Conservation (phyloP, 2,797 vertebrate species). For the Hoplostethus atlanticus region DNA sequence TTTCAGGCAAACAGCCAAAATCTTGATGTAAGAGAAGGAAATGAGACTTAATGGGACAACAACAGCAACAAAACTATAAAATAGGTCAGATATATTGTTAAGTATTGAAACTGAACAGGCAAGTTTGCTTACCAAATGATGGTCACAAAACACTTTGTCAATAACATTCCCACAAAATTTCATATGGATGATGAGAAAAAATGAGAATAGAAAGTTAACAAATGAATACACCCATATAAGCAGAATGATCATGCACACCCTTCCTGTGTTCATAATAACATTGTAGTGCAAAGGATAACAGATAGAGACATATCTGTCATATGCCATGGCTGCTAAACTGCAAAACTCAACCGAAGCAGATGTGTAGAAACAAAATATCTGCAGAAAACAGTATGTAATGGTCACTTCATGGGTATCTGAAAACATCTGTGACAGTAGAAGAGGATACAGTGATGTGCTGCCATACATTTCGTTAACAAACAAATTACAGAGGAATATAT, state of each 20-base stretch:
- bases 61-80: slow-evolving; percentile 9
- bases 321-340: slow-evolving; percentile 71
- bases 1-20: slow-evolving; percentile 52
- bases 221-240: slow-evolving; percentile 48
- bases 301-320: slow-evolving; percentile 56
- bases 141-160: slow-evolving; percentile 63
- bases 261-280: slow-evolving; percentile 49
- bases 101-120: slow-evolving; percentile 40
- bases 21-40: slow-evolving; percentile 56
- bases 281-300: slow-evolving; percentile 58
- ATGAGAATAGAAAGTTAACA: background rate
- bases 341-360: slow-evolving; percentile 60
- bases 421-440: slow-evolving; percentile 60
- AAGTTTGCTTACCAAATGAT: slow-evolving; percentile 46
- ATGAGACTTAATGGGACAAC: slow-evolving; percentile 46
- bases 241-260: slow-evolving; percentile 26
- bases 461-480: slow-evolving; percentile 58
- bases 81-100: slow-evolving; percentile 28
- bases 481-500: slow-evolving; percentile 65
- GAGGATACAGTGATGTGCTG: slow-evolving; percentile 48
- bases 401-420: slow-evolving; percentile 54
- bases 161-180: slow-evolving; percentile 52
- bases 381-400: slow-evolving; percentile 55
- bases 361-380: slow-evolving; percentile 63
- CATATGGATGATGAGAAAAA: slow-evolving; percentile 19